phyloP scores from a whole-genome alignment of 2,888 invertebrate genomes.

The Sericinus montela region DNA sequence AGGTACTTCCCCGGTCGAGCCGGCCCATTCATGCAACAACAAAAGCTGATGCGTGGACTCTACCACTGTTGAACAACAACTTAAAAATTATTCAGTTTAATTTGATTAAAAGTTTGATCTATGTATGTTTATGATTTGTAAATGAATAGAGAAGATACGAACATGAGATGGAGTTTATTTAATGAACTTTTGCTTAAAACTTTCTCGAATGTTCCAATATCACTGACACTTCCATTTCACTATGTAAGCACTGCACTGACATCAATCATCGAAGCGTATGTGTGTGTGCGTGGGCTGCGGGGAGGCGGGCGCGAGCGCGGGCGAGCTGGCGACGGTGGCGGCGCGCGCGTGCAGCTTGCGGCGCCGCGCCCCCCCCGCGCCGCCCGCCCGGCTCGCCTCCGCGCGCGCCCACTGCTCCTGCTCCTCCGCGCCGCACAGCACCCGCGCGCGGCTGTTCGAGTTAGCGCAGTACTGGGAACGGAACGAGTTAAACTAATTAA shows the following conservation, averaged over 20 bases:
- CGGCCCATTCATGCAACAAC: too few species aligned
- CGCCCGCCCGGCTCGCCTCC: constrained; percentile 46
- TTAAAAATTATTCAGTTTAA: too few species aligned
- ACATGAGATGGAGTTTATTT: too few species aligned
- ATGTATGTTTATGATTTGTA: too few species aligned
- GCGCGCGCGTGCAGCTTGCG: constrained; percentile 66
- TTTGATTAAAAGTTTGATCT: too few species aligned
- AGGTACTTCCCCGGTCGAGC: too few species aligned
- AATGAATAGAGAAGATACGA: too few species aligned
- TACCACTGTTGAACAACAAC: too few species aligned
- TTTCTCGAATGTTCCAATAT: too few species aligned
- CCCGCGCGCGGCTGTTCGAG: constrained; percentile 35
- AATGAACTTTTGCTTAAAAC: too few species aligned
- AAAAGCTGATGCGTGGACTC: too few species aligned
- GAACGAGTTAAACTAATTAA: not conserved
- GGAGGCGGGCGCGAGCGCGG: constrained; percentile 55
- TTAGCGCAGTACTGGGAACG: constrained; percentile 49
- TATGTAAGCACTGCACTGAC: not conserved
- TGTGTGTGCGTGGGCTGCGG: constrained; percentile 85
- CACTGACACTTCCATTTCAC: too few species aligned
- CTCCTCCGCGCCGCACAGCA: constrained; percentile 84
- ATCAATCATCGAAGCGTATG: constrained; percentile 82
- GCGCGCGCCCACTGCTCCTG: constrained; percentile 90
- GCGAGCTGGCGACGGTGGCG: constrained; percentile 51
- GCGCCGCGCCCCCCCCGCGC: constrained; percentile 68